Conservation (phyloP, 2,113 vertebrate species). For the Pollimyrus isidori region DNA sequence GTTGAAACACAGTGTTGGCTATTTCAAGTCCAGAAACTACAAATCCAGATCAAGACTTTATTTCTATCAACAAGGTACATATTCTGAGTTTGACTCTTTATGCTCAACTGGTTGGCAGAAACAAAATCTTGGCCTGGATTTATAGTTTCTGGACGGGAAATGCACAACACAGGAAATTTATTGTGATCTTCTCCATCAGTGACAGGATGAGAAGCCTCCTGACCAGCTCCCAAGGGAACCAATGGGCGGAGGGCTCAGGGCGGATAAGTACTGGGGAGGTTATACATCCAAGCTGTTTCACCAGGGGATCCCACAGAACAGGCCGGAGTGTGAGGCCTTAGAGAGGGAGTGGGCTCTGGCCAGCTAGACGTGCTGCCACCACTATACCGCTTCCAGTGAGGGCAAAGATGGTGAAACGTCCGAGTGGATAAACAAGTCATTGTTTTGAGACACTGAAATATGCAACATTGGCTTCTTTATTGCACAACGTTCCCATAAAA, state of each 20-base stretch:
- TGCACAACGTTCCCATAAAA: conserved; percentile 99
- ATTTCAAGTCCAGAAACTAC: neutral
- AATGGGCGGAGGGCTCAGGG: neutral
- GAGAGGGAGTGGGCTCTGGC: neutral
- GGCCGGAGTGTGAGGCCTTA: neutral
- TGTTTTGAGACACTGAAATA: conserved; percentile 13
- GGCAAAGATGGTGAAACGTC: neutral
- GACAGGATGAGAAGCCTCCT: neutral
- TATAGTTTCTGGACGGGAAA: neutral
- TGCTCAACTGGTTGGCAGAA: neutral
- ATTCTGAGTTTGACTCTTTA: neutral
- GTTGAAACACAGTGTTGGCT: neutral
- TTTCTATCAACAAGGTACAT: neutral
- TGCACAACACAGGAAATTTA: neutral
- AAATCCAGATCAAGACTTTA: neutral
- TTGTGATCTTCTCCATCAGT: neutral
- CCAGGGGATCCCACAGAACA: neutral
- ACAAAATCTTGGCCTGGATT: neutral
- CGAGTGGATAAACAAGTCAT: neutral
- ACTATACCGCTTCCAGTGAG: neutral
- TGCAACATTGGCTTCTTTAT: conserved; percentile 76
- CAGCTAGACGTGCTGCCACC: neutral
- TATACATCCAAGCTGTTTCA: neutral
- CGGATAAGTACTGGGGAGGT: neutral
- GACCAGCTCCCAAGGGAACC: neutral